phyloP scores from a whole-genome alignment of 2,888 invertebrate genomes.

The Eurytoma adleriae region DNA sequence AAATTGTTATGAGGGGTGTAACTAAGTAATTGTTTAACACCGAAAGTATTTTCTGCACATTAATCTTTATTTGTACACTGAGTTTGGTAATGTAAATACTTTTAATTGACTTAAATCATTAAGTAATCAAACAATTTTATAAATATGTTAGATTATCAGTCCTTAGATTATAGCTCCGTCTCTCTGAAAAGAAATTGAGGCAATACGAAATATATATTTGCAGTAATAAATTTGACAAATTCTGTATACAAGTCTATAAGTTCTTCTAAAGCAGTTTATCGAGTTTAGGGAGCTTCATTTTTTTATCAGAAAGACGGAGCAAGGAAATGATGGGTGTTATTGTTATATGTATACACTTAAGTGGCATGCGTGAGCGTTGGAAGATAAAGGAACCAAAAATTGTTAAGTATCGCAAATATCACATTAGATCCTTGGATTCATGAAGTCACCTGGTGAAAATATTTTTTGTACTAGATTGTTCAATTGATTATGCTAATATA shows the following conservation, averaged over 20 bases:
- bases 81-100: constrained; percentile 56
- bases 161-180: constrained; percentile 55
- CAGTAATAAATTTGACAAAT: constrained; percentile 28
- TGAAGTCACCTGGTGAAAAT: constrained; percentile 49
- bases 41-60: constrained; percentile 14
- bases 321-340: constrained; percentile 39
- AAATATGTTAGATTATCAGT: constrained; percentile 65
- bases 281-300: constrained; percentile 29
- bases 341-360: constrained; percentile 38
- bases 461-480: constrained; percentile 8
- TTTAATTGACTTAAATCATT: constrained; percentile 63
- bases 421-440: constrained; percentile 59
- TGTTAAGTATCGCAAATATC: constrained; percentile 61
- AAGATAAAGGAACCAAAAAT: constrained; percentile 52
- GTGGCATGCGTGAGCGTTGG: constrained; percentile 41
- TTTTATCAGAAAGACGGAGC: constrained; percentile 46
- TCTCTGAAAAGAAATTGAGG: constrained; percentile 44
- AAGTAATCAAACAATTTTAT: constrained; percentile 63
- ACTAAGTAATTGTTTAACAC: too few relatives aligned
- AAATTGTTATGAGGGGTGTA: too few relatives aligned
- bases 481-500: too few relatives aligned
- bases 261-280: constrained; percentile 1
- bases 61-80: constrained; percentile 52
- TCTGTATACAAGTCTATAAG: constrained; percentile 14
- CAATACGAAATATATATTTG: constrained; percentile 29